Percentiles rank a stretch among this genome's conserved stretches.
These are phyloP conservation scores for Habropoda laboriosa DNA, from an alignment of 1,140 invertebrate genomes.

Conservation along the genomic window DNA sequence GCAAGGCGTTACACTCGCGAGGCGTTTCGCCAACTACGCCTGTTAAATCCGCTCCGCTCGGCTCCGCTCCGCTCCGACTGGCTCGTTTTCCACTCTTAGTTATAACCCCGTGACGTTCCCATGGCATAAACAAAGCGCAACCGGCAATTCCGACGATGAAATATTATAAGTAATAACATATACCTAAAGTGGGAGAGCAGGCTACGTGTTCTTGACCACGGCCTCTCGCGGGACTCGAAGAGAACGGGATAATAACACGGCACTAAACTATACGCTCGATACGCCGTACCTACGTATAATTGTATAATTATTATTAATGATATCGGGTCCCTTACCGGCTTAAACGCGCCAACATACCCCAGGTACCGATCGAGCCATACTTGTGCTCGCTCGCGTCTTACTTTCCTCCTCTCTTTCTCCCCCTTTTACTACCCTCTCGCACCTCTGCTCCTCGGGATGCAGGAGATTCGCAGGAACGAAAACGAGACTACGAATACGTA, in stretches of 20 bases:
- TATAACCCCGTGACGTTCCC: constrained; percentile 78
- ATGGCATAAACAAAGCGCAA: constrained; percentile 83
- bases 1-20: not conserved
- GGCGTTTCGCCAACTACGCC: too few relatives aligned
- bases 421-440: not conserved
- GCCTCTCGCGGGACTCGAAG: constrained; percentile 50
- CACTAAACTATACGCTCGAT: constrained; percentile 81
- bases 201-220: constrained; percentile 29
- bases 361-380: constrained; percentile 55
- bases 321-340: constrained; percentile 77
- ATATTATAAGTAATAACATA: constrained; percentile 83
- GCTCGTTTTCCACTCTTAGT: constrained; percentile 74
- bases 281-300: constrained; percentile 80
- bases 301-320: constrained; percentile 84
- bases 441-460: not conserved
- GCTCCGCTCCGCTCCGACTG: not conserved
- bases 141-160: constrained; percentile 82
- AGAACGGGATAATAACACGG: constrained; percentile 81
- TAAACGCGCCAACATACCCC: constrained; percentile 73
- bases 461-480: not conserved
- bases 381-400: constrained; percentile 48
- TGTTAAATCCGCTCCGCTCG: not conserved
- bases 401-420: constrained; percentile 1
- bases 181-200: constrained; percentile 70
- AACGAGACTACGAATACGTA: too few relatives aligned